Percentiles rank a stretch among this genome's conserved stretches.
phyloP scores from a whole-genome alignment of 1,140 invertebrate genomes.

The Drosophila pachea region DNA sequence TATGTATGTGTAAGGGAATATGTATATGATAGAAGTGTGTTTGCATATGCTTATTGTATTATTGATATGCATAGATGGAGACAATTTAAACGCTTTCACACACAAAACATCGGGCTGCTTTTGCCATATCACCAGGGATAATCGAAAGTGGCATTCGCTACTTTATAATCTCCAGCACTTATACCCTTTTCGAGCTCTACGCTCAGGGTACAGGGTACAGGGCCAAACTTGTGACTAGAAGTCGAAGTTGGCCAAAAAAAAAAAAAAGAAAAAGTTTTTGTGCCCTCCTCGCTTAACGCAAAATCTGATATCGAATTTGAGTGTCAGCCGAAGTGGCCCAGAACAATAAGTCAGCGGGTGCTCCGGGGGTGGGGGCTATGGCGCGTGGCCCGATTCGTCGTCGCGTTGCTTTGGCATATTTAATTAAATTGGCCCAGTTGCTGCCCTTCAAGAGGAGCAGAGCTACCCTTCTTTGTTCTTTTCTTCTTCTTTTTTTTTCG shows the following conservation, averaged over 20 bases:
- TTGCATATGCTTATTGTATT: conserved; percentile 2
- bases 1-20: not conserved
- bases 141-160: too few species aligned
- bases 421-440: conserved; percentile 41
- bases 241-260: conserved; percentile 32
- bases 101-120: too few species aligned
- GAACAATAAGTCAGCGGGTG: conserved; percentile 52
- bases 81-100: conserved; percentile 76
- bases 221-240: too few species aligned
- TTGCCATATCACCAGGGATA: too few species aligned
- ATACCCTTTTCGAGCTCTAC: too few species aligned
- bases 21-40: not conserved
- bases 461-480: conserved; percentile 36
- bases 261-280: conserved; percentile 55
- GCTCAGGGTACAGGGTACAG: too few species aligned
- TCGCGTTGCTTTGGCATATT: conserved; percentile 34
- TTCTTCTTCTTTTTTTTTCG: conserved; percentile 14
- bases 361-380: conserved; percentile 3
- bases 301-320: conserved; percentile 73
- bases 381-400: not conserved
- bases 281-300: conserved; percentile 46
- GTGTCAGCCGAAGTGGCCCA: conserved; percentile 69
- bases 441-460: conserved; percentile 33
- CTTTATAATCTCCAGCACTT: too few species aligned
- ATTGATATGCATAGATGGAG: conserved; percentile 48